These are phyloP conservation scores for Manis crassicaudata DNA, from an alignment of 2,797 vertebrate species.

Conservation along the genomic window DNA sequence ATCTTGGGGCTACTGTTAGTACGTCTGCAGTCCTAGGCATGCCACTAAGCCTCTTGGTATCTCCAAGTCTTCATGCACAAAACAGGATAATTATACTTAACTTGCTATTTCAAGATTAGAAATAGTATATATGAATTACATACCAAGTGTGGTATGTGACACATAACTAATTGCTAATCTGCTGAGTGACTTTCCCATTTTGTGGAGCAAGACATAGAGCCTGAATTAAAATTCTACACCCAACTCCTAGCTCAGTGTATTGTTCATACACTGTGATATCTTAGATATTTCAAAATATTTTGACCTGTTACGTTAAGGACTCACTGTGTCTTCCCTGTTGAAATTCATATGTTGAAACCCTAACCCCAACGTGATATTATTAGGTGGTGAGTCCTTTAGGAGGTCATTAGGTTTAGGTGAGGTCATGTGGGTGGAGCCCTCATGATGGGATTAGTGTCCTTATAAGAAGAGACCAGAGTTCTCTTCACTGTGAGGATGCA, in stretches of 20 bases:
- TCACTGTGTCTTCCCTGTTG: not conserved
- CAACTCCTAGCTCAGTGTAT: not conserved
- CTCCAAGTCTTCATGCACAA: not conserved
- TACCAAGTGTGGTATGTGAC: not conserved
- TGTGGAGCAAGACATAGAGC: not conserved
- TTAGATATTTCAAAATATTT: constrained; percentile 14
- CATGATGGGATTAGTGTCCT: not conserved
- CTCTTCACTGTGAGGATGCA: not conserved
- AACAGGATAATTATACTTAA: not conserved
- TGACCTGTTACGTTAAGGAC: not conserved
- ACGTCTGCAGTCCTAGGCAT: not conserved
- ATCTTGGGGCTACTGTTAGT: not conserved
- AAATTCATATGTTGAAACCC: not conserved
- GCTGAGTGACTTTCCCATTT: not conserved
- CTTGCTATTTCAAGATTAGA: not conserved
- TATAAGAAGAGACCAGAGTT: not conserved
- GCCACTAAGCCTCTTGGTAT: not conserved
- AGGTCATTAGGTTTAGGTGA: not conserved
- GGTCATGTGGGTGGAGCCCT: not conserved
- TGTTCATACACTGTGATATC: not conserved
- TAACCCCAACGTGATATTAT: not conserved
- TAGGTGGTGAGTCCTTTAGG: not conserved
- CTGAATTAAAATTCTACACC: not conserved
- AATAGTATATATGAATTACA: not conserved
- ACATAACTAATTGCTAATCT: not conserved